phyloP scores from a whole-genome alignment of 2,113 vertebrate genomes.

The Apaloderma vittatum region DNA sequence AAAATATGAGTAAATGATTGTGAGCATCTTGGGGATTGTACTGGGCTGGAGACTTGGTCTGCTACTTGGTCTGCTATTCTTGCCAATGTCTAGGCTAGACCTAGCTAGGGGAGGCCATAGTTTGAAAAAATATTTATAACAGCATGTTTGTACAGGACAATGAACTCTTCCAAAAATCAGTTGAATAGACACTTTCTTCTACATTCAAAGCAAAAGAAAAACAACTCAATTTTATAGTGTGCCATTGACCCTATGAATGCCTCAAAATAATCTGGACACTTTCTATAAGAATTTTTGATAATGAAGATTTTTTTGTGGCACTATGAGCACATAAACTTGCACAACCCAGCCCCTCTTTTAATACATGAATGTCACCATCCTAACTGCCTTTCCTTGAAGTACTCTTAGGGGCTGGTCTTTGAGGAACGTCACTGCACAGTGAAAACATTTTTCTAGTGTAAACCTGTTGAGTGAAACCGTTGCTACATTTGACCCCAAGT shows the following conservation, averaged over 20 bases:
- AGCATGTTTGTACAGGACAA: neutral
- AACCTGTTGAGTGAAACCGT: neutral
- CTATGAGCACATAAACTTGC: neutral
- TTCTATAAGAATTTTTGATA: no score
- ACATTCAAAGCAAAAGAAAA: neutral
- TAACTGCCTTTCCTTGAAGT: neutral
- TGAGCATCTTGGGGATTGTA: neutral
- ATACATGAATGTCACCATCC: neutral
- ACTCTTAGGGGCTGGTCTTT: neutral
- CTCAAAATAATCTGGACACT: neutral
- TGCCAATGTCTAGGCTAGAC: neutral
- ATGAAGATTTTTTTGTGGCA: no score
- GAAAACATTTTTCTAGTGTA: neutral
- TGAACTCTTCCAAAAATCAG: neutral
- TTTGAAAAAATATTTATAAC: neutral
- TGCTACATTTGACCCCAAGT: neutral
- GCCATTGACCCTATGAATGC: neutral
- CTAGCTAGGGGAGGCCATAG: neutral
- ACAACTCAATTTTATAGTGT: neutral
- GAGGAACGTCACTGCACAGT: neutral
- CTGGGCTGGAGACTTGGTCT: neutral
- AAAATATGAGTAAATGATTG: conserved; percentile 12
- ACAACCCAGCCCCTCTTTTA: neutral
- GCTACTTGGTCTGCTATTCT: neutral
- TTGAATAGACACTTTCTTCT: neutral